phyloP scores from a whole-genome alignment of 1,140 invertebrate genomes.

The Orius laevigatus region DNA sequence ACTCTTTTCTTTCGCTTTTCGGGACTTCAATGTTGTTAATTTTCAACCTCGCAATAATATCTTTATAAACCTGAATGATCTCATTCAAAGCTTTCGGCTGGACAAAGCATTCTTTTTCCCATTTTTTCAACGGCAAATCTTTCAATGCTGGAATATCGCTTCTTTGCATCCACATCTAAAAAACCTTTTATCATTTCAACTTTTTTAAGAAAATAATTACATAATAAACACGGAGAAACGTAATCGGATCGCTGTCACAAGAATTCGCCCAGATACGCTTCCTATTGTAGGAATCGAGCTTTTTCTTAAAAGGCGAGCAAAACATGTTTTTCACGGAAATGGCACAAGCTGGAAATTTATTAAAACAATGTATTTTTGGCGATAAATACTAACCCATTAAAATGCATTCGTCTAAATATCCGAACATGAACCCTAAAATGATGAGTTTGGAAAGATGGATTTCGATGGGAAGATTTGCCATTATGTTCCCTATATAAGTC shows the following conservation, averaged over 20 bases:
- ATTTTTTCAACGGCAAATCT: slow-evolving; percentile 36
- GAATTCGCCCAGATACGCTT: slow-evolving; percentile 66
- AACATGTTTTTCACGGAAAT: slow-evolving; percentile 71
- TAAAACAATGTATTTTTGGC: too few species aligned
- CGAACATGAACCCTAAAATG: slow-evolving; percentile 72
- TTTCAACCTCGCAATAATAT: too few species aligned
- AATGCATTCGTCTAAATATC: slow-evolving; percentile 64
- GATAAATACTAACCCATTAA: slow-evolving; percentile 52
- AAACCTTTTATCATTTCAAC: too few species aligned
- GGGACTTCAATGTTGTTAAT: too few species aligned
- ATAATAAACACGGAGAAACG: slow-evolving; percentile 63
- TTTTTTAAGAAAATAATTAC: too few species aligned
- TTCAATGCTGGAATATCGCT: slow-evolving; percentile 7
- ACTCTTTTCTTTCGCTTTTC: too few species aligned
- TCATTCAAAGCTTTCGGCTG: slow-evolving; percentile 55
- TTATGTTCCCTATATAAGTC: slow-evolving; percentile 68
- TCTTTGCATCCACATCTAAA: slow-evolving; percentile 12
- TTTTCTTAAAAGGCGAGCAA: slow-evolving; percentile 48
- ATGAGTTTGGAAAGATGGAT: slow-evolving; percentile 71
- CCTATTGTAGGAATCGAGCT: slow-evolving; percentile 54
- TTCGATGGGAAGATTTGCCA: slow-evolving; percentile 69
- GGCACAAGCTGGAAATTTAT: slow-evolving; percentile 45
- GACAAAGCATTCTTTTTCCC: slow-evolving; percentile 55
- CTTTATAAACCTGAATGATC: slow-evolving; percentile 25
- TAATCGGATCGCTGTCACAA: slow-evolving; percentile 70